A percentile compares a stretch with the other conserved stretches of the same genome.
phyloP scores from a whole-genome alignment of 2,797 vertebrate genomes.

The Phoeniculus purpureus region DNA sequence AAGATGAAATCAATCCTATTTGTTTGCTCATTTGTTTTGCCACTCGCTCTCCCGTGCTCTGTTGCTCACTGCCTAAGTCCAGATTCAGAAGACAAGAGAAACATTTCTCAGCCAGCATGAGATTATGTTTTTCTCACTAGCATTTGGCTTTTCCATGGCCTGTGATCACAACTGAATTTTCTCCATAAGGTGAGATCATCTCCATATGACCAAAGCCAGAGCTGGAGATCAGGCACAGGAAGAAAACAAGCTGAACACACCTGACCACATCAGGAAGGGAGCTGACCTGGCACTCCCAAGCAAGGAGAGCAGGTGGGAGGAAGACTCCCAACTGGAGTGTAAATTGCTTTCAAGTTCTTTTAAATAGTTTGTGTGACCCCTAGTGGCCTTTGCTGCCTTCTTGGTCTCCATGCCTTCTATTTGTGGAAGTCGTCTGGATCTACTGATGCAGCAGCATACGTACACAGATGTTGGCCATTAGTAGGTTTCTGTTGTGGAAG shows the following conservation, averaged over 20 bases:
- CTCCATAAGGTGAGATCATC: constrained; percentile 26
- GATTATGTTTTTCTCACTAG: neutral
- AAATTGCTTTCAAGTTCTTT: neutral
- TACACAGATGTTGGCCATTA: neutral
- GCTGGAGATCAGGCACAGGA: neutral
- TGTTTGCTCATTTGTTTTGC: neutral
- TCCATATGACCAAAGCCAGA: constrained; percentile 35
- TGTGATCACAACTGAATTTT: constrained; percentile 54
- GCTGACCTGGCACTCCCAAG: neutral
- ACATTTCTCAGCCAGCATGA: constrained; percentile 28
- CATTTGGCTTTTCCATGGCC: constrained; percentile 46
- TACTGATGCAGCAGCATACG: neutral
- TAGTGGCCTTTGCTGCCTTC: constrained; percentile 37
- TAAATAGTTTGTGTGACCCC: constrained; percentile 31
- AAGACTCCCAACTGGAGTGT: neutral
- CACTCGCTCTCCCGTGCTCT: neutral
- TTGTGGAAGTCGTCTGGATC: neutral
- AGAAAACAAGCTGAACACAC: neutral
- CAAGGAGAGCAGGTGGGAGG: neutral
- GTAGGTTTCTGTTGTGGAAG: neutral
- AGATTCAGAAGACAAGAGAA: neutral
- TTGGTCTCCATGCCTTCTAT: neutral
- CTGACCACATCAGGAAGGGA: neutral
- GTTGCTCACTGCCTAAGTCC: neutral
- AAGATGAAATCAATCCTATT: neutral